These are phyloP conservation scores for Thymelicus sylvestris DNA, from an alignment of 2,888 invertebrate species.

Conservation along the genomic window DNA sequence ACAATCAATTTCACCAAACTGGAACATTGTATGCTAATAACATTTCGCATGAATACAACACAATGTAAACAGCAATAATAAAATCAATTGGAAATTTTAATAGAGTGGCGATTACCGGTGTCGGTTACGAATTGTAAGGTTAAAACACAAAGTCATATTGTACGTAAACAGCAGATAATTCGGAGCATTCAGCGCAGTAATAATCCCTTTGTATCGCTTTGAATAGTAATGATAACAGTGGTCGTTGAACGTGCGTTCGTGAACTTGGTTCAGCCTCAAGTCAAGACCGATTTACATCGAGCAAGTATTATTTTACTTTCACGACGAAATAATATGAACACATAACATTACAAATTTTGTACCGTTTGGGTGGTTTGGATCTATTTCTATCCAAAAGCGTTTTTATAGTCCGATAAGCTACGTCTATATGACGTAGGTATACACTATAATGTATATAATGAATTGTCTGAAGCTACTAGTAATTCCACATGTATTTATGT, in stretches of 20 bases:
- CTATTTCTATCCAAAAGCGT: background rate
- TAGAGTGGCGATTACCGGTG: slow-evolving; percentile 10
- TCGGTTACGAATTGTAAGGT: slow-evolving; percentile 8
- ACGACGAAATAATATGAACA: background rate
- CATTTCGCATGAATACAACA: slow-evolving; percentile 4
- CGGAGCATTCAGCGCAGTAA: slow-evolving; percentile 39
- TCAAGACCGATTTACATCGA: slow-evolving; percentile 21
- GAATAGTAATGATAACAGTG: slow-evolving; percentile 75
- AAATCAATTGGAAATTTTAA: background rate
- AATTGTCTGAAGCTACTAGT: too few relatives aligned
- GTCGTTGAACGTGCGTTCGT: slow-evolving; percentile 71
- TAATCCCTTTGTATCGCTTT: slow-evolving; percentile 57
- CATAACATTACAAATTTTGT: slow-evolving; percentile 5
- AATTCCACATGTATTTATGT: too few relatives aligned
- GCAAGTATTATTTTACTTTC: slow-evolving; percentile 24
- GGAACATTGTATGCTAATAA: slow-evolving; percentile 33
- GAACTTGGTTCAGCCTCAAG: slow-evolving; percentile 63
- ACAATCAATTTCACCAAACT: slow-evolving; percentile 13
- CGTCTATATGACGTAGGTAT: too few relatives aligned
- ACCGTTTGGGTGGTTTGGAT: background rate
- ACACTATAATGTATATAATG: too few relatives aligned
- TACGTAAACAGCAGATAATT: slow-evolving; percentile 26
- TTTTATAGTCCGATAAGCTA: too few relatives aligned
- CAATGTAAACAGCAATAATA: slow-evolving; percentile 1
- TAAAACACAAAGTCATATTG: slow-evolving; percentile 26